Conservation (phyloP, 2,888 invertebrate genomes). For the Meganola albula region DNA sequence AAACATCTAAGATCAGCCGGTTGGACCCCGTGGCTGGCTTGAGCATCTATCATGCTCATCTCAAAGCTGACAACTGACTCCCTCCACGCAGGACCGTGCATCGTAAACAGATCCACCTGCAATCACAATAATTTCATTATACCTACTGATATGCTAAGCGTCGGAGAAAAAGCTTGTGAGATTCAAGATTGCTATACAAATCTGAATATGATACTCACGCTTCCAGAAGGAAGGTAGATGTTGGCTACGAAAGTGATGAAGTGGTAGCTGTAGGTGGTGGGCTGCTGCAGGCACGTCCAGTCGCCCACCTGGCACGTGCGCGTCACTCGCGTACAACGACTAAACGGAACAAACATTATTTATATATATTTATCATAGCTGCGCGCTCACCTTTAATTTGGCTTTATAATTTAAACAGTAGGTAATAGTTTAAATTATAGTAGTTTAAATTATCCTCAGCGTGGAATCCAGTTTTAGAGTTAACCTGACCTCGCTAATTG, state of each 20-base stretch:
- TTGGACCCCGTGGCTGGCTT: constrained; percentile 77
- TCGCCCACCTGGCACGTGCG: constrained; percentile 85
- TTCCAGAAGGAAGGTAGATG: constrained; percentile 80
- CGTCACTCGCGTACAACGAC: constrained; percentile 87
- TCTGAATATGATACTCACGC: too few relatives aligned
- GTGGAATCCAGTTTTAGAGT: not conserved
- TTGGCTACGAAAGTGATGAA: constrained; percentile 95
- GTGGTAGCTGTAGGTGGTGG: constrained; percentile 93
- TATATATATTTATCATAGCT: not conserved
- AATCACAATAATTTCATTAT: too few relatives aligned
- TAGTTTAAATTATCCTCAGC: not conserved
- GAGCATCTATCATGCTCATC: constrained; percentile 82
- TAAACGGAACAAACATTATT: constrained; percentile 40
- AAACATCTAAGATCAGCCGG: constrained; percentile 79
- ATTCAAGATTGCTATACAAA: too few relatives aligned
- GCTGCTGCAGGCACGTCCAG: constrained; percentile 84
- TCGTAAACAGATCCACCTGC: constrained; percentile 88
- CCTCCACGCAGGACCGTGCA: constrained; percentile 88
- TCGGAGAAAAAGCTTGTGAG: too few relatives aligned
- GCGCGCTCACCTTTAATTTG: too few relatives aligned
- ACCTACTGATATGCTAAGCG: too few relatives aligned
- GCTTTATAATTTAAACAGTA: too few relatives aligned
- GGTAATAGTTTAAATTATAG: not conserved
- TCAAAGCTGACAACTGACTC: constrained; percentile 87
- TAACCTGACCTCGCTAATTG: not conserved